A percentile compares a stretch with the other conserved stretches of the same genome.
Conservation (phyloP, 2,113 vertebrate genomes). For the Sula dactylatra region DNA sequence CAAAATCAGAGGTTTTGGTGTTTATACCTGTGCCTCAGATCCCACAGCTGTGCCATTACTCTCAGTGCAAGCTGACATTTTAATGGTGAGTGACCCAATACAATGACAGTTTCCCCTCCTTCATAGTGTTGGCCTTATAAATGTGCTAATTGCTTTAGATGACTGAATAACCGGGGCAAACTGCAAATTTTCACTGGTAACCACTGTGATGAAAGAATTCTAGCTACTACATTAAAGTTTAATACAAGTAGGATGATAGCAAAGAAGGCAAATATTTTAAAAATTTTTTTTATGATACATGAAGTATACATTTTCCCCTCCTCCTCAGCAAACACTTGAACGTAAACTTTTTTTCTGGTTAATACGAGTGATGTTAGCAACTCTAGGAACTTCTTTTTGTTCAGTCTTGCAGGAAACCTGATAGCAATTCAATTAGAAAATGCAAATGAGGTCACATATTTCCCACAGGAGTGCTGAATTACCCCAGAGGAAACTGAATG, state of each 20-base stretch:
- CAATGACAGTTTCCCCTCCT: background rate
- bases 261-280: background rate
- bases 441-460: conserved; percentile 77
- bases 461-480: conserved; percentile 60
- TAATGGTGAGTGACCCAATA: background rate
- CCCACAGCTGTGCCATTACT: background rate
- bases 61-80: background rate
- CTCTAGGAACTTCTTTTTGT: conserved; percentile 46
- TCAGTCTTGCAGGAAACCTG: conserved; percentile 79
- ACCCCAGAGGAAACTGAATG: conserved; percentile 50
- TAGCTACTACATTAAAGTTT: background rate
- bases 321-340: background rate
- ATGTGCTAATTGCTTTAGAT: background rate
- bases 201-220: background rate
- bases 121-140: background rate
- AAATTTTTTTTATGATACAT: background rate
- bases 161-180: background rate
- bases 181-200: background rate
- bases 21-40: background rate
- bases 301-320: background rate
- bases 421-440: conserved; percentile 84
- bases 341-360: conserved; percentile 1
- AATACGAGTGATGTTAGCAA: background rate
- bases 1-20: background rate
- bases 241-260: background rate